Evolutionary conservation across 2,888 invertebrate genomes (phyloP).

Genomic region (Euplexia lucipara): DNA sequence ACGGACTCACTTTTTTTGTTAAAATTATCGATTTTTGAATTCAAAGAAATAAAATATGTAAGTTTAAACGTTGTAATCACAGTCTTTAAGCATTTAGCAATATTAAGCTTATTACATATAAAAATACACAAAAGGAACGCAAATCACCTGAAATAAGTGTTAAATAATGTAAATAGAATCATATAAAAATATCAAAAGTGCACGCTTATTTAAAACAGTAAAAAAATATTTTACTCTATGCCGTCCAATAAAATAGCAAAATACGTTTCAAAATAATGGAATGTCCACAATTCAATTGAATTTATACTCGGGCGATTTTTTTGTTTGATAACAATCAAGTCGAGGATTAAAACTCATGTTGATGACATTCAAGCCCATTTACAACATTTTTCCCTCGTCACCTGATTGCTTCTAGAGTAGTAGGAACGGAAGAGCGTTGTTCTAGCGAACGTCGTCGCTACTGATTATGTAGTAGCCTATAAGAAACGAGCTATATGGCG

Average conservation of each 20-base stretch:
- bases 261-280: constrained; percentile 14
- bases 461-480: neutral
- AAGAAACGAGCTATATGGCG: constrained; percentile 3
- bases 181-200: constrained; percentile 48
- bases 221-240: constrained; percentile 10
- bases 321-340: neutral
- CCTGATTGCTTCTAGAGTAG: constrained; percentile 21
- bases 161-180: constrained; percentile 35
- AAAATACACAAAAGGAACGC: constrained; percentile 33
- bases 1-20: constrained; percentile 42
- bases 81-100: constrained; percentile 42
- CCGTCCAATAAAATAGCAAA: constrained; percentile 5
- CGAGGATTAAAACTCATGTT: constrained; percentile 13
- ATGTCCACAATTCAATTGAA: constrained; percentile 23
- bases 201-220: constrained; percentile 11
- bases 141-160: constrained; percentile 34
- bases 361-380: constrained; percentile 21
- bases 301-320: constrained; percentile 1
- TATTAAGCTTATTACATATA: constrained; percentile 17
- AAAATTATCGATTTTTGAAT: constrained; percentile 27
- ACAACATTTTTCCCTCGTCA: constrained; percentile 8
- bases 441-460: neutral
- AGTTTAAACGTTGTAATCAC: constrained; percentile 17
- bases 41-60: constrained; percentile 11
- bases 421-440: constrained; percentile 7